These are phyloP conservation scores for Fundulus diaphanus DNA, from an alignment of 2,797 vertebrate species.

Conservation along the genomic window DNA sequence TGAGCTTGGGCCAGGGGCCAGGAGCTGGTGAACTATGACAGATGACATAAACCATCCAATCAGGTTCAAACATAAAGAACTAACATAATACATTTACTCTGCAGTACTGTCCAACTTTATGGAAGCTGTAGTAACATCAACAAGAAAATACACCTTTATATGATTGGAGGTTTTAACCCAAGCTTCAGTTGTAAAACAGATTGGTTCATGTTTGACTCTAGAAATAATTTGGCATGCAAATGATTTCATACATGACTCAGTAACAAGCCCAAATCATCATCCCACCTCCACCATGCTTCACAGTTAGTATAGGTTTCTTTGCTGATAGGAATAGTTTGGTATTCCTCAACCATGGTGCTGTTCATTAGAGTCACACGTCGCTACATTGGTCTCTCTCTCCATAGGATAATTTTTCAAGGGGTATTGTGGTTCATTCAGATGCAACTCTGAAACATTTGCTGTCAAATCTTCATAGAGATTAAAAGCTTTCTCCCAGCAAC, in stretches of 20 bases:
- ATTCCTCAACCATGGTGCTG: not conserved
- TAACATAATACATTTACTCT: not conserved
- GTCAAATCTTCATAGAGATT: too few species aligned
- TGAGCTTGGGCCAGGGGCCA: slow-evolving; percentile 9
- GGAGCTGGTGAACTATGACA: slow-evolving; percentile 14
- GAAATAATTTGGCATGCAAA: not conserved
- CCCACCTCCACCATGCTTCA: not conserved
- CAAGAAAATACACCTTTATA: not conserved
- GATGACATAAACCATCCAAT: slow-evolving; percentile 28
- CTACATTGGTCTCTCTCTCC: too few species aligned
- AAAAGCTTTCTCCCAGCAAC: not conserved
- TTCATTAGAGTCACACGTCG: too few species aligned
- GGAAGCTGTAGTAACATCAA: not conserved
- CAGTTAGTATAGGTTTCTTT: not conserved
- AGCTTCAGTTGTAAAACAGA: too few species aligned
- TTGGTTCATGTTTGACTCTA: not conserved
- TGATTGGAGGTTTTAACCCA: too few species aligned
- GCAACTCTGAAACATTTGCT: too few species aligned
- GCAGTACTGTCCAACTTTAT: not conserved
- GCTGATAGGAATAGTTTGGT: not conserved
- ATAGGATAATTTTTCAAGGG: too few species aligned
- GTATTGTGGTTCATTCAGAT: too few species aligned
- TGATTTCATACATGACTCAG: not conserved
- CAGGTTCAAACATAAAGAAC: not conserved
- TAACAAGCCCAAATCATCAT: not conserved